Conservation (phyloP, 64 coral and sea anemone species). For the Montipora capricornis region DNA sequence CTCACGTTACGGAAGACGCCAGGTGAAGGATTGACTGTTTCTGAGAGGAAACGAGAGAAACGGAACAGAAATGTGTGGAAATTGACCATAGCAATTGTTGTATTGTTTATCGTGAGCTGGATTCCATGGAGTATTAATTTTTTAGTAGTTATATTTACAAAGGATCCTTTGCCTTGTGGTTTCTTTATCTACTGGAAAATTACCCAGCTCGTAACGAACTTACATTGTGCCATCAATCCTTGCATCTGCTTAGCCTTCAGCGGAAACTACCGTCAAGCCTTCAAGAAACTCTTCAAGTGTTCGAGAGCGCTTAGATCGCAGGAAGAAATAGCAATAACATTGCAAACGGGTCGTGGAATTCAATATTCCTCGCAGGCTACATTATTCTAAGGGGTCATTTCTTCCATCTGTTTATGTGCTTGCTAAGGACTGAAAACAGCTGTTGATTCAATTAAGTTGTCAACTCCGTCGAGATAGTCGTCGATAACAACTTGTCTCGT, state of each 20-base stretch:
- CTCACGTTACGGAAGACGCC: background rate
- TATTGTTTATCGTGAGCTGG: conserved; percentile 24
- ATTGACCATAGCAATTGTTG: conserved; percentile 16
- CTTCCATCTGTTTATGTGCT: too few species aligned
- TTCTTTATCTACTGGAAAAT: background rate
- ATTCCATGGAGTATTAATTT: background rate
- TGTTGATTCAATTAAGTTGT: too few species aligned
- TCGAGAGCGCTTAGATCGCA: too few species aligned
- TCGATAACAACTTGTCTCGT: too few species aligned
- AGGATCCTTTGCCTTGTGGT: background rate
- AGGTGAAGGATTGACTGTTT: background rate
- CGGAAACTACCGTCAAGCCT: background rate
- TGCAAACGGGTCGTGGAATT: too few species aligned
- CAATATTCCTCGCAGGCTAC: too few species aligned
- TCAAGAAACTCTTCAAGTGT: background rate
- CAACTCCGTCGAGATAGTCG: too few species aligned
- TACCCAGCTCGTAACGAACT: background rate
- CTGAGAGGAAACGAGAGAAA: background rate
- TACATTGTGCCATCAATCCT: background rate
- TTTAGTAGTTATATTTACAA: background rate
- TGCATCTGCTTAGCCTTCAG: conserved; percentile 10
- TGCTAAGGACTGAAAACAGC: too few species aligned
- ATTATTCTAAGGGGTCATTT: too few species aligned
- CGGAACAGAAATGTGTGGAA: background rate
- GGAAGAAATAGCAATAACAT: too few species aligned